These are phyloP conservation scores for Macaria notata DNA, from an alignment of 2,888 invertebrate species.

Conservation along the genomic window DNA sequence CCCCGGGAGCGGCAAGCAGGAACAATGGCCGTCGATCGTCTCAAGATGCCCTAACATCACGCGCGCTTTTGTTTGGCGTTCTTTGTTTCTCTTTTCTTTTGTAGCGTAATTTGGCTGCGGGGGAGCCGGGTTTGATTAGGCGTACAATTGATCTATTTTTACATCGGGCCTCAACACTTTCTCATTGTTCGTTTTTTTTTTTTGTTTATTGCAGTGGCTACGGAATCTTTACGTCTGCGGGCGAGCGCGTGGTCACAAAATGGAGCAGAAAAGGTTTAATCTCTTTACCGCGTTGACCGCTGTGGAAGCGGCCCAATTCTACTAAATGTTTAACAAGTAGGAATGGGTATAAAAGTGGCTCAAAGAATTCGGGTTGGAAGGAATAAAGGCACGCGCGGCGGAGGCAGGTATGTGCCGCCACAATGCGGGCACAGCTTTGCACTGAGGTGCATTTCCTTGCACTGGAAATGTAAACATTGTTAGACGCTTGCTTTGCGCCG, in stretches of 20 bases:
- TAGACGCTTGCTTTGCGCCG: slow-evolving; percentile 26
- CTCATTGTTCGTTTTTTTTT: not conserved
- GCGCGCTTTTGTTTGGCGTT: slow-evolving; percentile 58
- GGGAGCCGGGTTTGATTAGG: slow-evolving; percentile 49
- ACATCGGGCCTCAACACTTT: slow-evolving; percentile 37
- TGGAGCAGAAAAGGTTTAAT: slow-evolving; percentile 3
- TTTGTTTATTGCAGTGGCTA: too few species aligned
- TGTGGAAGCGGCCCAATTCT: slow-evolving; percentile 29
- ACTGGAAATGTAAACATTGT: slow-evolving; percentile 32
- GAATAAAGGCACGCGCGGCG: slow-evolving; percentile 40
- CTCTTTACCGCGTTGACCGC: slow-evolving; percentile 22
- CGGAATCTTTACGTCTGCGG: too few species aligned
- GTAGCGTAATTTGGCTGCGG: slow-evolving; percentile 57
- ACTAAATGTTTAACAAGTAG: slow-evolving; percentile 59
- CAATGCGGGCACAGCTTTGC: slow-evolving; percentile 26
- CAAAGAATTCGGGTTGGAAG: slow-evolving; percentile 39
- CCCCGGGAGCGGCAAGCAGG: slow-evolving; percentile 49
- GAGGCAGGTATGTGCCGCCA: slow-evolving; percentile 29
- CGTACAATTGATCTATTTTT: slow-evolving; percentile 52
- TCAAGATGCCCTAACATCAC: slow-evolving; percentile 59
- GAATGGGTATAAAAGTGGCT: slow-evolving; percentile 34
- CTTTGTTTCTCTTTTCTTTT: slow-evolving; percentile 63
- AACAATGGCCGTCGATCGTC: slow-evolving; percentile 61
- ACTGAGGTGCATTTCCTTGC: slow-evolving; percentile 24
- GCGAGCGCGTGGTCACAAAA: not conserved